phyloP scores from a whole-genome alignment of 2,888 invertebrate genomes.

The Slavum lentiscoides region DNA sequence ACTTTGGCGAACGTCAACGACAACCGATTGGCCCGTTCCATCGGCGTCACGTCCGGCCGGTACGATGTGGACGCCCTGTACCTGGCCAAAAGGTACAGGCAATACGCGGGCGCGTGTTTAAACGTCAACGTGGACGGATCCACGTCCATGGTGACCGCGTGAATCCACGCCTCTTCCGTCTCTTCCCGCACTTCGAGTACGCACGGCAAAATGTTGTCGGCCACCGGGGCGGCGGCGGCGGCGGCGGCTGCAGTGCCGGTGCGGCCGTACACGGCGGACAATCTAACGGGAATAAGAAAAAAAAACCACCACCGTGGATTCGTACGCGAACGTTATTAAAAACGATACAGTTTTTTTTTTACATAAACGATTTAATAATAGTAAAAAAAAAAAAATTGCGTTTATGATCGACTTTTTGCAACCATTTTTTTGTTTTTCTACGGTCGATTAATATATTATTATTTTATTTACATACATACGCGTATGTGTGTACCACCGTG shows the following conservation, averaged over 20 bases:
- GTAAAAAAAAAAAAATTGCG: no score
- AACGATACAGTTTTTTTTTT: no score
- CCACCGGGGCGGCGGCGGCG: conserved; percentile 62
- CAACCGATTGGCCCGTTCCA: conserved; percentile 87
- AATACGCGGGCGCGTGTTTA: conserved; percentile 95
- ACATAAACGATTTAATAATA: no score
- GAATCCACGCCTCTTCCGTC: conserved; percentile 88
- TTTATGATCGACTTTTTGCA: no score
- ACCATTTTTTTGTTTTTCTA: no score
- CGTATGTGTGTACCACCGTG: no score
- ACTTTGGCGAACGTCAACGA: conserved; percentile 89
- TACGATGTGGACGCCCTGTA: conserved; percentile 94
- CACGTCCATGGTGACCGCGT: conserved; percentile 82
- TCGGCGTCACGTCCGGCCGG: conserved; percentile 87
- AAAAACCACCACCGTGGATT: neutral
- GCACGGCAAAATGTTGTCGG: conserved; percentile 76
- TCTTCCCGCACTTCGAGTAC: conserved; percentile 94
- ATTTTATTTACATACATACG: no score
- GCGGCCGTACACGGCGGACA: conserved; percentile 63
- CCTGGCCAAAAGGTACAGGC: conserved; percentile 91
- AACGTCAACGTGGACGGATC: conserved; percentile 89
- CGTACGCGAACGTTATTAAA: no score
- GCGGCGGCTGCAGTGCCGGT: conserved; percentile 64
- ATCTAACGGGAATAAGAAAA: neutral
- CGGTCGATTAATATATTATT: no score